These are phyloP conservation scores for Cotesia glomerata DNA, from an alignment of 1,140 invertebrate genomes.

Conservation along the genomic window DNA sequence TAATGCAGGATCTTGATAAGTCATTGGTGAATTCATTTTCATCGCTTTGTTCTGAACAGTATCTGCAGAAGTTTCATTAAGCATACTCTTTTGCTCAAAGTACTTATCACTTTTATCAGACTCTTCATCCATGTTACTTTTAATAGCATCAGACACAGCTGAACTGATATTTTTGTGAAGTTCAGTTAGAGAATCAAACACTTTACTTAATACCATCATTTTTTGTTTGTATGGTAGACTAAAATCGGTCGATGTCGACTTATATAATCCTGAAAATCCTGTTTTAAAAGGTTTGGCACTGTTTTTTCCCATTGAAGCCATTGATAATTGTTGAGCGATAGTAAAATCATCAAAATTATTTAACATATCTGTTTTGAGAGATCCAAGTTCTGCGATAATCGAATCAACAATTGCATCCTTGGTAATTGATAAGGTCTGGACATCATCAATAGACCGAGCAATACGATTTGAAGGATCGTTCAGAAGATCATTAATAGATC, in stretches of 20 bases:
- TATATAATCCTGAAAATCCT: constrained; percentile 40
- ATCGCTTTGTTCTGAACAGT: constrained; percentile 47
- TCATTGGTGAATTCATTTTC: constrained; percentile 23
- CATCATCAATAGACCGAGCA: constrained; percentile 46
- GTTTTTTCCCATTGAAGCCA: constrained; percentile 36
- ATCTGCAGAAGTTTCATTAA: constrained; percentile 48
- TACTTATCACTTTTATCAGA: not conserved
- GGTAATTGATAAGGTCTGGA: constrained; percentile 45
- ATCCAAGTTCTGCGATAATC: constrained; percentile 50
- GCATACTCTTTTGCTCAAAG: not conserved
- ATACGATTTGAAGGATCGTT: constrained; percentile 31
- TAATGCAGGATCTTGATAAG: no score
- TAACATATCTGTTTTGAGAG: constrained; percentile 54
- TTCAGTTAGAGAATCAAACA: constrained; percentile 56
- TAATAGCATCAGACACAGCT: constrained; percentile 44
- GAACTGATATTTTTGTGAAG: constrained; percentile 54
- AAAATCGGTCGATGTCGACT: constrained; percentile 40
- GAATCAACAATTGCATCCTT: constrained; percentile 53
- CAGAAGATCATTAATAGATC: constrained; percentile 37
- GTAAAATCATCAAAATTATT: constrained; percentile 51
- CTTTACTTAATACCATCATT: constrained; percentile 52
- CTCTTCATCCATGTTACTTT: constrained; percentile 24
- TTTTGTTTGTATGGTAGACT: constrained; percentile 52
- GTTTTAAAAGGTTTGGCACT: constrained; percentile 43
- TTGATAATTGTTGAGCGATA: constrained; percentile 43